A percentile compares a stretch with the other conserved stretches of the same genome.
phyloP scores from a whole-genome alignment of 2,113 vertebrate species.

The Callaeas wilsoni region DNA sequence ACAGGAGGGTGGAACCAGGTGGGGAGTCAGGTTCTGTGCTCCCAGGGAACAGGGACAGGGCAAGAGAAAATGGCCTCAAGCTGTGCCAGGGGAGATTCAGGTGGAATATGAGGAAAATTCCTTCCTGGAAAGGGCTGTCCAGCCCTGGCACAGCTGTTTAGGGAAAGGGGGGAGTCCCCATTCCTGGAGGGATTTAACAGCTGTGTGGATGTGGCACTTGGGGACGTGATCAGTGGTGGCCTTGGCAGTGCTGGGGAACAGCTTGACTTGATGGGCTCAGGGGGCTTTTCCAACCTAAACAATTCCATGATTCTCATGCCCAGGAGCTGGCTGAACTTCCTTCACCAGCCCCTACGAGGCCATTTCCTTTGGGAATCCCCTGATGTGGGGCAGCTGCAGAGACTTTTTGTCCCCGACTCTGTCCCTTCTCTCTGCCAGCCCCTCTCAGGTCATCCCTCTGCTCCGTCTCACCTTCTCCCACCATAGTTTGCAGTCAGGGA shows the following conservation, averaged over 20 bases:
- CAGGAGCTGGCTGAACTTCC: background rate
- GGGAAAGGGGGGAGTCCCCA: background rate
- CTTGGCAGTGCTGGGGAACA: background rate
- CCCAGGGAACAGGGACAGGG: background rate
- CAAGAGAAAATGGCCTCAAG: background rate
- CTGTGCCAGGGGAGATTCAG: background rate
- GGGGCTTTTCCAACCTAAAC: background rate
- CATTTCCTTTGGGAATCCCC: background rate
- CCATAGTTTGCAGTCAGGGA: background rate
- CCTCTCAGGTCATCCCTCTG: background rate
- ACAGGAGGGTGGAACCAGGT: background rate
- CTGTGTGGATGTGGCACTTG: background rate
- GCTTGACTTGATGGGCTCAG: background rate
- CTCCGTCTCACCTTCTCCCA: background rate
- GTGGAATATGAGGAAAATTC: background rate
- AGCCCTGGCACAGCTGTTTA: background rate
- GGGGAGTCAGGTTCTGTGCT: fast-evolving
- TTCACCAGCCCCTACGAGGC: background rate
- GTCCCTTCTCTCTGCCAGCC: background rate
- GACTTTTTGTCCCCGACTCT: background rate
- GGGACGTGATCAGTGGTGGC: background rate
- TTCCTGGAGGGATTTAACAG: background rate
- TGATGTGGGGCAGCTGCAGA: background rate
- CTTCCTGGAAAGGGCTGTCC: background rate
- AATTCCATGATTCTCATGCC: background rate